Conservation (phyloP, 2,888 invertebrate species). For the Perithous albicinctus region DNA sequence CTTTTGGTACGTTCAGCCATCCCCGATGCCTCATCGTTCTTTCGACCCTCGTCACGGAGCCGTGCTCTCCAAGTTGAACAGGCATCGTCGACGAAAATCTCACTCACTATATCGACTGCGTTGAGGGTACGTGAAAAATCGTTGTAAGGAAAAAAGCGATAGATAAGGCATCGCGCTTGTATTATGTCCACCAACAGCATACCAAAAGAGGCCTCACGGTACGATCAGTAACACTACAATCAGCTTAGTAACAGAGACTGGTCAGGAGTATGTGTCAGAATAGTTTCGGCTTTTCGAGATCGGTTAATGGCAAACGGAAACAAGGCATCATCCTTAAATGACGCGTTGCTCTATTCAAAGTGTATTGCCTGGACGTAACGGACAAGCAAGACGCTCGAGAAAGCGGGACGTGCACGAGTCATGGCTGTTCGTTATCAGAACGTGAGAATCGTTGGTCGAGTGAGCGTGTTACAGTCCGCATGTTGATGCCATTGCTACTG, state of each 20-base stretch:
- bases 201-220: not conserved
- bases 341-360: constrained; percentile 13
- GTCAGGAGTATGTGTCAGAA: not conserved
- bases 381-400: constrained; percentile 5
- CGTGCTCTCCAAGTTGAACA: constrained; percentile 68
- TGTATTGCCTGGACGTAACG: not conserved
- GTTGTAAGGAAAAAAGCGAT: constrained; percentile 23
- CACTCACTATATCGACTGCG: constrained; percentile 3
- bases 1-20: constrained; percentile 73
- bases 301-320: constrained; percentile 6
- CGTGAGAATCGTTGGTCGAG: constrained; percentile 71
- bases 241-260: not conserved
- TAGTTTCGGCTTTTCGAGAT: not conserved
- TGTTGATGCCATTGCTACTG: constrained; percentile 2
- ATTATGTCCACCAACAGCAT: constrained; percentile 44
- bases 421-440: constrained; percentile 75
- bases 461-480: constrained; percentile 1
- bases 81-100: constrained; percentile 76
- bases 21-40: constrained; percentile 38
- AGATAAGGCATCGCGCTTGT: constrained; percentile 36
- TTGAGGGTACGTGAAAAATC: constrained; percentile 43
- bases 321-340: constrained; percentile 12
- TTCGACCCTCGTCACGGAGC: constrained; percentile 22
- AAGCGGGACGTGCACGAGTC: constrained; percentile 32
- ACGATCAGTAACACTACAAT: not conserved